These are phyloP conservation scores for Micromussa lordhowensis DNA, from an alignment of 92 coral and sea anemone species.

Conservation along the genomic window DNA sequence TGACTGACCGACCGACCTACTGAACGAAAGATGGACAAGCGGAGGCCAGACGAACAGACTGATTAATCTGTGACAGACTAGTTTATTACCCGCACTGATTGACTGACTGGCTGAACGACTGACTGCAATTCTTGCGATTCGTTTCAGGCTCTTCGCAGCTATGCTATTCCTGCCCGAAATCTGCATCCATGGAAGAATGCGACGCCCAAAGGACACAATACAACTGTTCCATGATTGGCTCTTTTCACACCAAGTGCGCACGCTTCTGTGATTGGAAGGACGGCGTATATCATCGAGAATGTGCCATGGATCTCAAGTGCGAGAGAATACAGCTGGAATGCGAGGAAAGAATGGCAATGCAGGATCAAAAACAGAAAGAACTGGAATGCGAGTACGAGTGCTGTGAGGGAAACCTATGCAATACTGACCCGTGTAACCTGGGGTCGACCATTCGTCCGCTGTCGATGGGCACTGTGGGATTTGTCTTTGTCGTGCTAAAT, in stretches of 20 bases:
- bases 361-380: neutral
- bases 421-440: slow-evolving; percentile 12
- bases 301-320: slow-evolving; percentile 18
- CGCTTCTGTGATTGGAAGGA: slow-evolving; percentile 23
- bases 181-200: slow-evolving; percentile 23
- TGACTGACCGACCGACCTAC: neutral
- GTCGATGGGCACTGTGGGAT: neutral
- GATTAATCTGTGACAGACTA: neutral
- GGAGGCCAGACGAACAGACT: neutral
- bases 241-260: slow-evolving; percentile 15
- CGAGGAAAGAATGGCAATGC: neutral
- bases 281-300: slow-evolving; percentile 7
- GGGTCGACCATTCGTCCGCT: neutral
- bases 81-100: neutral
- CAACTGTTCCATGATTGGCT: slow-evolving; percentile 14
- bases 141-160: slow-evolving; percentile 19
- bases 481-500: neutral
- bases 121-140: too few relatives aligned
- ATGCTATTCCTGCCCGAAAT: slow-evolving; percentile 25
- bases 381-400: slow-evolving; percentile 25
- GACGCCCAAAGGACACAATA: neutral
- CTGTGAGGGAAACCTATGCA: slow-evolving; percentile 31
- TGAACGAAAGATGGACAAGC: neutral
- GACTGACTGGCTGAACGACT: neutral
- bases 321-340: slow-evolving; percentile 9